phyloP scores from a whole-genome alignment of 1,140 invertebrate species.

The Lycorma delicatula region DNA sequence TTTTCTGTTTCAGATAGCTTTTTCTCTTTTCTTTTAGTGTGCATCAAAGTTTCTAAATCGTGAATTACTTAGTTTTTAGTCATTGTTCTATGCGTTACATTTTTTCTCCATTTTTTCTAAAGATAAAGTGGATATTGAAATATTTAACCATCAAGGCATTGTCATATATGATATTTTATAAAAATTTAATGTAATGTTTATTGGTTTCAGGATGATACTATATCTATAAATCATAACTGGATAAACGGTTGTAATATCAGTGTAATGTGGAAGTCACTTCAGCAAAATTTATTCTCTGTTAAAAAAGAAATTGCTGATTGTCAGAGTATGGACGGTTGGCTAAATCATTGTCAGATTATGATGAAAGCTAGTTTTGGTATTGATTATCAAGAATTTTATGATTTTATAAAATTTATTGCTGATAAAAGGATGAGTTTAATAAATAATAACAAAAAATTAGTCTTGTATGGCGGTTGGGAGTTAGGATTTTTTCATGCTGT shows the following conservation, averaged over 20 bases:
- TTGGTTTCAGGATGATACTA: conserved; percentile 68
- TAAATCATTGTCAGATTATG: conserved; percentile 67
- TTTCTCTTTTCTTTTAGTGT: too few species aligned
- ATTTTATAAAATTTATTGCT: conserved; percentile 56
- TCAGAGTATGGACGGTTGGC: conserved; percentile 57
- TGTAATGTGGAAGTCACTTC: conserved; percentile 60
- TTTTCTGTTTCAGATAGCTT: too few species aligned
- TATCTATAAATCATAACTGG: conserved; percentile 98
- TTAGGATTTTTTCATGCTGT: conserved; percentile 39
- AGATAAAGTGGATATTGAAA: too few species aligned
- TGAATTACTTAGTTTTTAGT: too few species aligned
- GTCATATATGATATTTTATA: too few species aligned
- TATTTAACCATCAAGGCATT: too few species aligned
- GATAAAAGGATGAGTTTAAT: conserved; percentile 41
- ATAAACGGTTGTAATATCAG: conserved; percentile 84
- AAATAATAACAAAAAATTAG: conserved; percentile 25
- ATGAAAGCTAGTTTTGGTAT: conserved; percentile 75
- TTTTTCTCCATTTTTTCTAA: too few species aligned
- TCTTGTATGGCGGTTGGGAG: conserved; percentile 32
- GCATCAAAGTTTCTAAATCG: too few species aligned
- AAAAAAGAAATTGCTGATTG: conserved; percentile 72
- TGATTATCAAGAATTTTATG: conserved; percentile 61
- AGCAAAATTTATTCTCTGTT: conserved; percentile 55
- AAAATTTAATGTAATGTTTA: too few species aligned
- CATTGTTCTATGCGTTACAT: too few species aligned